Evolutionary conservation across 1,140 invertebrate species (phyloP).

Genomic region (Rhopalosiphum padi): DNA sequence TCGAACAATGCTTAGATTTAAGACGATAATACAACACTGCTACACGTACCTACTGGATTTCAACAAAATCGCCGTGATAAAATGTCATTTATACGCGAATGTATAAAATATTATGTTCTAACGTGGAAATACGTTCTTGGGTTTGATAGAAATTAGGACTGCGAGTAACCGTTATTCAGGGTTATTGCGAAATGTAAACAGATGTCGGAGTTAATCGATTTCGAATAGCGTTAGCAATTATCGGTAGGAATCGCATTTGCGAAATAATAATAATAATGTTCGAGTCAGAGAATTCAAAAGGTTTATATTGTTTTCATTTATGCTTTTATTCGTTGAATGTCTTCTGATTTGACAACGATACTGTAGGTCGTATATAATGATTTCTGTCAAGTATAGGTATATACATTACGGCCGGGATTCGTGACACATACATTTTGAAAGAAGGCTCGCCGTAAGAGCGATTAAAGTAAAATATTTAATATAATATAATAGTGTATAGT

Average conservation of each 20-base stretch:
- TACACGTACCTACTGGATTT: neutral
- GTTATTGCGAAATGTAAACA: slow-evolving; percentile 15
- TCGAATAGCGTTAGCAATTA: neutral
- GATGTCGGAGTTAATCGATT: neutral
- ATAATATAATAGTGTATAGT: neutral
- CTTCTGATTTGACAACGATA: neutral
- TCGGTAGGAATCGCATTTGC: neutral
- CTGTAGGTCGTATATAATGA: neutral
- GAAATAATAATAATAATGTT: neutral
- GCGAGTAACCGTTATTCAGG: neutral
- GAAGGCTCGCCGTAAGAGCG: neutral
- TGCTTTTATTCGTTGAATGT: neutral
- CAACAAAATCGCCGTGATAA: neutral
- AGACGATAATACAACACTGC: neutral
- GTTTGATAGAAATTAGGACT: neutral
- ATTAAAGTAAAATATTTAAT: neutral
- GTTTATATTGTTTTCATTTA: neutral
- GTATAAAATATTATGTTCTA: neutral
- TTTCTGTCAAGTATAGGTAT: neutral
- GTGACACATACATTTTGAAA: neutral
- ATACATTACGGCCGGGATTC: neutral
- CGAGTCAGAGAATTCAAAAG: neutral
- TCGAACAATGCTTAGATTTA: neutral
- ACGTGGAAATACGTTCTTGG: neutral
- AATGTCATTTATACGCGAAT: neutral